phyloP scores from a whole-genome alignment of 2,888 invertebrate genomes.

The Patella pellucida region DNA sequence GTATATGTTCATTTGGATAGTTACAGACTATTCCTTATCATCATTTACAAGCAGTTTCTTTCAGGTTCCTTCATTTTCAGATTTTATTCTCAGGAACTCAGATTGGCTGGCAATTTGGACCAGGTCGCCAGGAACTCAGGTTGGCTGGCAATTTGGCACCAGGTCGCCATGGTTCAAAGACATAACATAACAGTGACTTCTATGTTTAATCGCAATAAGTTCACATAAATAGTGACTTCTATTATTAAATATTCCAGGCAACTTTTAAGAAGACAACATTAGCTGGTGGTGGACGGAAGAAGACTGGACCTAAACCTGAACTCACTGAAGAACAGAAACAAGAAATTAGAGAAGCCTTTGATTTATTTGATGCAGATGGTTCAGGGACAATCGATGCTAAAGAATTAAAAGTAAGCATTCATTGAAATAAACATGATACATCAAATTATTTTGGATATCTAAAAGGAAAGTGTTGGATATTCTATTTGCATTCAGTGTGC shows the following conservation, averaged over 20 bases:
- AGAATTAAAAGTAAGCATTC: slow-evolving; percentile 84
- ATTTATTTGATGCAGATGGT: slow-evolving; percentile 91
- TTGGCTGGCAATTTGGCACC: too few relatives aligned
- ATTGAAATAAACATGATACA: background rate
- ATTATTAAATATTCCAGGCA: slow-evolving; percentile 40
- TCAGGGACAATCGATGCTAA: slow-evolving; percentile 91
- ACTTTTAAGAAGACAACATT: slow-evolving; percentile 63
- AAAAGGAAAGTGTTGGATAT: background rate
- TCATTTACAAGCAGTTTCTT: too few relatives aligned
- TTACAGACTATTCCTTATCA: too few relatives aligned
- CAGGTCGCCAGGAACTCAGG: too few relatives aligned
- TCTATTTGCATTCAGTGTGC: slow-evolving; percentile 3
- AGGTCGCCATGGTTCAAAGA: too few relatives aligned
- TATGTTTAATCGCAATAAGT: too few relatives aligned
- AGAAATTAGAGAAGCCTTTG: slow-evolving; percentile 95
- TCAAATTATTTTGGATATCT: background rate
- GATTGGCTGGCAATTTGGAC: too few relatives aligned
- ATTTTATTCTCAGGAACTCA: too few relatives aligned
- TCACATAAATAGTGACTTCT: too few relatives aligned
- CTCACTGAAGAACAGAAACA: slow-evolving; percentile 89
- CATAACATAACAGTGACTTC: too few relatives aligned
- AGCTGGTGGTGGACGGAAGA: slow-evolving; percentile 68
- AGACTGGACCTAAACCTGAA: slow-evolving; percentile 75
- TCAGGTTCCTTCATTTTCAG: too few relatives aligned
- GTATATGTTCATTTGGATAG: too few relatives aligned